These are phyloP conservation scores for Scaptodrosophila lebanonensis DNA, from an alignment of 1,140 invertebrate species.

Conservation along the genomic window DNA sequence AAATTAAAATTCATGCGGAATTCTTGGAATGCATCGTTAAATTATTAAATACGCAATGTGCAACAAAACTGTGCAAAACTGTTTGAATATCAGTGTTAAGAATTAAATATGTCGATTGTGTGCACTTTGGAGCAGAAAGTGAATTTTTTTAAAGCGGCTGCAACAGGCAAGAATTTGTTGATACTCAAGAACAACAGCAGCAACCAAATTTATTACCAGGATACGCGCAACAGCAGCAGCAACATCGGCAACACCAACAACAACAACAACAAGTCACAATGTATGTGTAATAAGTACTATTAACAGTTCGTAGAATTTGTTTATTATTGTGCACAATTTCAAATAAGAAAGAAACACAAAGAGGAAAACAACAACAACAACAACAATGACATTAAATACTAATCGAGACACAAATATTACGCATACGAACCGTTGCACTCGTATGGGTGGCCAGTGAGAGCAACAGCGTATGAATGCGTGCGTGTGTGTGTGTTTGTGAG, in stretches of 20 bases:
- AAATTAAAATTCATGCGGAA: not conserved
- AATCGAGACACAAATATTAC: not conserved
- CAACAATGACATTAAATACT: slow-evolving; percentile 21
- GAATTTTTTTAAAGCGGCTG: slow-evolving; percentile 63
- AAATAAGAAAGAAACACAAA: slow-evolving; percentile 27
- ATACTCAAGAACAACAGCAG: slow-evolving; percentile 52
- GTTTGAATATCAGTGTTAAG: slow-evolving; percentile 9
- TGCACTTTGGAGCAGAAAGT: slow-evolving; percentile 66
- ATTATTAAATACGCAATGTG: slow-evolving; percentile 6
- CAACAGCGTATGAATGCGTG: slow-evolving; percentile 2
- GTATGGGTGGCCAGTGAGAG: not conserved
- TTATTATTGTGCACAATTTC: too few relatives aligned
- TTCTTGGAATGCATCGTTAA: slow-evolving; percentile 3
- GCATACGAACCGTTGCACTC: slow-evolving; percentile 18
- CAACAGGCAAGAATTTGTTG: slow-evolving; percentile 55
- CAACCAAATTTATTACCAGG: not conserved
- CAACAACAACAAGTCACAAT: slow-evolving; percentile 33
- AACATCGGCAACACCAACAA: slow-evolving; percentile 42
- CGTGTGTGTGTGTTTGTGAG: slow-evolving; percentile 3
- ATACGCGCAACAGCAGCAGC: not conserved
- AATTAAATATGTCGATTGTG: slow-evolving; percentile 74
- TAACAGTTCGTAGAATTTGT: not conserved
- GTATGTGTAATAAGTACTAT: slow-evolving; percentile 42
- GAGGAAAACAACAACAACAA: slow-evolving; percentile 15
- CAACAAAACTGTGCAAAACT: slow-evolving; percentile 16